Evolutionary conservation across 2,797 vertebrate species (phyloP).

Genomic region (Gephyroberyx darwinii): DNA sequence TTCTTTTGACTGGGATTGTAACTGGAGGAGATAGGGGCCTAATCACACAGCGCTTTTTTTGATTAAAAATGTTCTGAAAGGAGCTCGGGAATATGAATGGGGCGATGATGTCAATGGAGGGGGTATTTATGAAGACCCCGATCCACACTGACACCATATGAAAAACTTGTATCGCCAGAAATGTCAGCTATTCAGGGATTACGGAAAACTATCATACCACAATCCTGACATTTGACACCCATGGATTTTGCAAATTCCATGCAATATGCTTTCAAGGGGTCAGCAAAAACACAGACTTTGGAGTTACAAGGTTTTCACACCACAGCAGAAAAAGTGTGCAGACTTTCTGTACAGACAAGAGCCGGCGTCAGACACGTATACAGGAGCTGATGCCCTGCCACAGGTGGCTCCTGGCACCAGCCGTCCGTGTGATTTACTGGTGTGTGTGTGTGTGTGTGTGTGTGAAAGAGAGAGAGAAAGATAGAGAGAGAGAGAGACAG

Average conservation of each 20-base stretch:
- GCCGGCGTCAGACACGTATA: background rate
- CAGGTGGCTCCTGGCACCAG: slow-evolving; percentile 42
- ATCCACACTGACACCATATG: background rate
- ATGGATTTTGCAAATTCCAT: background rate
- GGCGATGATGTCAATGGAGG: background rate
- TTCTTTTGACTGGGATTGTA: background rate
- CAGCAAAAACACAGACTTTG: background rate
- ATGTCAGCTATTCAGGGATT: background rate
- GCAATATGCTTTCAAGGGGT: background rate
- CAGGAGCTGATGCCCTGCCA: slow-evolving; percentile 35
- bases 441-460: background rate
- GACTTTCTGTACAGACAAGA: background rate
- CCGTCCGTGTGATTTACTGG: slow-evolving; percentile 18
- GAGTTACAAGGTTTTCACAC: background rate
- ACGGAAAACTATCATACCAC: background rate
- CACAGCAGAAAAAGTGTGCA: background rate
- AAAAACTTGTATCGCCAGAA: background rate
- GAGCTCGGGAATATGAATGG: background rate
- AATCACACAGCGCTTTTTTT: no score
- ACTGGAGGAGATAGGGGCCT: background rate
- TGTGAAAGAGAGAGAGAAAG: background rate
- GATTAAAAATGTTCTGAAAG: background rate
- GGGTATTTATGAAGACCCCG: background rate
- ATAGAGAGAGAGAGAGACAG: background rate
- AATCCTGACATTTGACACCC: background rate